Evolutionary conservation across 1,140 invertebrate genomes (phyloP), one percentile per base, ranked within the genome.

Genomic region (Subanguina moxae): DNA sequence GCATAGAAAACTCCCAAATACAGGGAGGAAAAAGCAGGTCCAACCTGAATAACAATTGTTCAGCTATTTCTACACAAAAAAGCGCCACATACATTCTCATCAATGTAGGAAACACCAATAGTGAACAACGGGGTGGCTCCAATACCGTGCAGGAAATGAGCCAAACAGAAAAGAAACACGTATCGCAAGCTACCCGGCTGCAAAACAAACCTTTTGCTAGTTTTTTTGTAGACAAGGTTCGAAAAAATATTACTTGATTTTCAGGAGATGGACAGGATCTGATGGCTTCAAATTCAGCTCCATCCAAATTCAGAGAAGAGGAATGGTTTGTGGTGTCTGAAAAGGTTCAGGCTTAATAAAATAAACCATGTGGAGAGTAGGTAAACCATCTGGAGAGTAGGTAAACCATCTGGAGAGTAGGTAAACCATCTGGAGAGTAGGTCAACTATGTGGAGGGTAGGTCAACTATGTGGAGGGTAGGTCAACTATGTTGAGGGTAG

Each of bases 101-200:
- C 80, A 43, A 82, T 82, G 45, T 83, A 82, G 0, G 75, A 76
- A 17, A 82, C 82, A 46, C 82, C 80, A 45, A 82, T 82, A 17
- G 80, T 82, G 57, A 82, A 83, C 8, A 82, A 70, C 1, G 80
- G 80, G 27, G 82, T 83, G 1, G 82, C 80, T 21, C 80, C 80
- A 28, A 82, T 76, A n/a, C 80, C 80, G 56, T 82, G 82, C n/a
- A 82, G 65, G 58, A 82, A 83, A 64, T 82, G 82, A 25, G 82
- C 80, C 56, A 82, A 68, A 59, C 80, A 83, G 45, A 82, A 82
- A 5, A 82, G 67, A 57, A 83, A 82, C 17, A 82, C 75, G 63
- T 82, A 82, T 25, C 68, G 71, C 28, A 81, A 78, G 17, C 43
- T 73, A 19, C 78, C 78, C 11, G 76, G 77, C 57, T 71, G 38